phyloP scores from a whole-genome alignment of 2,797 vertebrate genomes.

The Halcyon chelicuti region DNA sequence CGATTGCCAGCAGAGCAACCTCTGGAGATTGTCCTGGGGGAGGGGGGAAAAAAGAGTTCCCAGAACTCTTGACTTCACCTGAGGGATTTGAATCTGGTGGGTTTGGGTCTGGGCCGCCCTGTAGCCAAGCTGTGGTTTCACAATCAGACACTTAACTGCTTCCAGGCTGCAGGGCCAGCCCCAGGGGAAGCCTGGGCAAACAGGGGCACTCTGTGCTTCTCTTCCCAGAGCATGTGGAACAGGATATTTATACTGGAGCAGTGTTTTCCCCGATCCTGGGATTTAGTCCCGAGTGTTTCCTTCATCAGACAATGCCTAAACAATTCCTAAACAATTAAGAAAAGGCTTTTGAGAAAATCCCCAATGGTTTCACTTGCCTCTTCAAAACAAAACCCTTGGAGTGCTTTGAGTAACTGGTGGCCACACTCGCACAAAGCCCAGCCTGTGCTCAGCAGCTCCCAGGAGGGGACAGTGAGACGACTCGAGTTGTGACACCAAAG shows the following conservation, averaged over 20 bases:
- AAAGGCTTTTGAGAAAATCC: background rate
- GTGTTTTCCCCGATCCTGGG: background rate
- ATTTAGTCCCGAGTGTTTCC: background rate
- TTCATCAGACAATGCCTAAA: background rate
- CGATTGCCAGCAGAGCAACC: constrained; percentile 36
- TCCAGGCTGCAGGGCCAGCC: background rate
- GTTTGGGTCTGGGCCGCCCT: background rate
- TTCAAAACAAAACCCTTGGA: background rate
- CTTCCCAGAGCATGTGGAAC: background rate
- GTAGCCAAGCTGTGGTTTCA: background rate
- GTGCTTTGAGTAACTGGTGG: background rate
- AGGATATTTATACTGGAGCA: constrained; percentile 22
- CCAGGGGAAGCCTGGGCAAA: background rate
- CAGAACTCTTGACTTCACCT: constrained; percentile 19
- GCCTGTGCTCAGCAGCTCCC: background rate
- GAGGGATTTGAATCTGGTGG: background rate
- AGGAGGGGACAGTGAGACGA: rapidly evolving
- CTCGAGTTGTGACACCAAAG: background rate
- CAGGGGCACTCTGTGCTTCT: background rate
- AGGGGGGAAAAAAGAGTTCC: background rate
- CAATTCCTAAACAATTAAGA: background rate
- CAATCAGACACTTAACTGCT: background rate
- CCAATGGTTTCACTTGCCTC: background rate
- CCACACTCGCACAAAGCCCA: background rate
- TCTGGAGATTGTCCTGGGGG: constrained; percentile 23